Evolutionary conservation across 2,797 vertebrate genomes (phyloP).

Genomic region (Rhyacichthys aspro): DNA sequence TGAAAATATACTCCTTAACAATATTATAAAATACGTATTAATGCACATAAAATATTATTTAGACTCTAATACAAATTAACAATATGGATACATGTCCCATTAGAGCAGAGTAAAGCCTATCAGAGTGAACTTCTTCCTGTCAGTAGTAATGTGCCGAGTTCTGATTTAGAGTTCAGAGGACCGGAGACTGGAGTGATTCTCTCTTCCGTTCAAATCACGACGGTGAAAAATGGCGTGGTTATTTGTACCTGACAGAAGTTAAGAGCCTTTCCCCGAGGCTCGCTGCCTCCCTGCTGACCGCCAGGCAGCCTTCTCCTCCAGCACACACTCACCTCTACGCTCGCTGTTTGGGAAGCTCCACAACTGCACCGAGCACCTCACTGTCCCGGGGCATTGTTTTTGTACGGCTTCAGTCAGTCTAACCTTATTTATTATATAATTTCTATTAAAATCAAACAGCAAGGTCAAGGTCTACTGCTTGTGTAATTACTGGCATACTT

Average conservation of each 20-base stretch:
- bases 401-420: no score
- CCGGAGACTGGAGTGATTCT: conserved; percentile 80
- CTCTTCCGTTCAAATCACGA: conserved; percentile 80
- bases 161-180: no score
- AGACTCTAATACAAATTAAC: conserved; percentile 42
- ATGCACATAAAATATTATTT: background rate
- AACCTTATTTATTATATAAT: no score
- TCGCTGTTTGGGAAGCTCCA: conserved; percentile 45
- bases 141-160: conserved; percentile 73
- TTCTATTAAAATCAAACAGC: conserved; percentile 18
- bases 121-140: conserved; percentile 50
- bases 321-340: conserved; percentile 79
- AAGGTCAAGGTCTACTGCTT: conserved; percentile 60
- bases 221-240: conserved; percentile 86
- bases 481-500: conserved; percentile 68
- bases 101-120: conserved; percentile 27
- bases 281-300: conserved; percentile 81
- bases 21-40: no score
- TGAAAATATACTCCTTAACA: no score
- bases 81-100: background rate
- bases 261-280: conserved; percentile 85
- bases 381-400: no score
- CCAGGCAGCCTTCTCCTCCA: conserved; percentile 78
- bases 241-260: conserved; percentile 89
- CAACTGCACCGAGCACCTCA: conserved; percentile 4